Conservation (phyloP, 2,797 vertebrate species). For the Rhinichthys osculus region DNA sequence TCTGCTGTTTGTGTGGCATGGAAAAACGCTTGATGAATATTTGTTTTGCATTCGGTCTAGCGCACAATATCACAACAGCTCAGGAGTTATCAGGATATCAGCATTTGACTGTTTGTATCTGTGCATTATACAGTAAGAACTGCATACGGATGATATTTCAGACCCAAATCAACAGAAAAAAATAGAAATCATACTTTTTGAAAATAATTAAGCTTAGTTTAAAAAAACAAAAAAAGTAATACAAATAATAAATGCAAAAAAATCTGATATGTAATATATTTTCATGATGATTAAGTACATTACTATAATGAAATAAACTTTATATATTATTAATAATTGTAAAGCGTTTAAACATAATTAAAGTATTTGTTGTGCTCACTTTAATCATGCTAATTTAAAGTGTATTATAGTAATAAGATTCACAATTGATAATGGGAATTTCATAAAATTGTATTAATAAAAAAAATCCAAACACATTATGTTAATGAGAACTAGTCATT, state of each 20-base stretch:
- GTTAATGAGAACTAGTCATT: not conserved
- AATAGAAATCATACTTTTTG: not conserved
- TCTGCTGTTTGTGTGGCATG: slow-evolving; percentile 4
- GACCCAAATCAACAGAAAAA: not conserved
- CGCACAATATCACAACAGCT: slow-evolving; percentile 18
- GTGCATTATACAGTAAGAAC: not conserved
- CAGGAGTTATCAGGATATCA: not conserved
- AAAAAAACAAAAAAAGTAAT: not conserved
- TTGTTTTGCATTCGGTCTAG: slow-evolving; percentile 16
- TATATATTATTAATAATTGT: not conserved
- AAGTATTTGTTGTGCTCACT: not conserved
- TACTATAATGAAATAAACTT: not conserved
- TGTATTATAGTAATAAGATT: not conserved
- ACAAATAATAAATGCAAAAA: not conserved
- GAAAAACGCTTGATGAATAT: slow-evolving; percentile 12
- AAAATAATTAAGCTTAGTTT: not conserved
- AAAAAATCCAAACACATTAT: not conserved
- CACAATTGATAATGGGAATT: slow-evolving; percentile 1
- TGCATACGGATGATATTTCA: not conserved
- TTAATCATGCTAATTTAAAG: not conserved
- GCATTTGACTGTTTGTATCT: not conserved
- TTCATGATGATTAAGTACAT: not conserved
- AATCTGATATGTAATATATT: not conserved
- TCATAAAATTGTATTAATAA: not conserved
- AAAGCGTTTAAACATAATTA: not conserved